Conservation (phyloP, 1,140 invertebrate genomes). For the Catajapyx aquilonaris region DNA sequence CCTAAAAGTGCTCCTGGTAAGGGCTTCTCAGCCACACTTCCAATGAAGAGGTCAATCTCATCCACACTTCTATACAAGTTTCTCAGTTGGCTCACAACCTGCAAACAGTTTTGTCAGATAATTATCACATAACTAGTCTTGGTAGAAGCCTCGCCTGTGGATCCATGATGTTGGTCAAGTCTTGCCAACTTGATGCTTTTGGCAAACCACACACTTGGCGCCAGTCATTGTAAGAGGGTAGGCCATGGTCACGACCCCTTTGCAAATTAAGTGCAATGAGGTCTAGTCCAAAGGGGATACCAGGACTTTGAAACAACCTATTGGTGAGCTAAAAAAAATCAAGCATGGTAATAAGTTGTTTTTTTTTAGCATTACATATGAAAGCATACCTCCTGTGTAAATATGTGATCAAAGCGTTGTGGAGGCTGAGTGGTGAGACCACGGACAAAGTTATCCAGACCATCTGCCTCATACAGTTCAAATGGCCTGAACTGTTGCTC, state of each 20-base stretch:
- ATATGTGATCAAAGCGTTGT: constrained; percentile 29
- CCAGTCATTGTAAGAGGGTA: constrained; percentile 44
- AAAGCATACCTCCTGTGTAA: constrained; percentile 25
- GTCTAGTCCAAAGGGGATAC: constrained; percentile 31
- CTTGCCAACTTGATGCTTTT: constrained; percentile 26
- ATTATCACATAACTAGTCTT: constrained; percentile 4
- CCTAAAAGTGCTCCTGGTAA: constrained; percentile 28
- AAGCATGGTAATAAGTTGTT: neutral
- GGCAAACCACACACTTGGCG: constrained; percentile 35
- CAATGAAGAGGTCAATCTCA: constrained; percentile 42
- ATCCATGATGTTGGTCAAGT: constrained; percentile 29
- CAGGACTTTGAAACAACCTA: constrained; percentile 29
- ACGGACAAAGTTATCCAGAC: constrained; percentile 26
- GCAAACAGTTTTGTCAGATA: constrained; percentile 9
- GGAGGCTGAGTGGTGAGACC: constrained; percentile 29
- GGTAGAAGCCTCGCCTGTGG: constrained; percentile 23
- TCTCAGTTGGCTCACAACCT: constrained; percentile 21
- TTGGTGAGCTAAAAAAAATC: constrained; percentile 29
- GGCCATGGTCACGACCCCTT: constrained; percentile 42
- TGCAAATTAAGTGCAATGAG: constrained; percentile 47
- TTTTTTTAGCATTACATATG: neutral
- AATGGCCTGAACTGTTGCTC: constrained; percentile 27
- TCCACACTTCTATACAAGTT: constrained; percentile 27
- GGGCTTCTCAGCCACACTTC: constrained; percentile 29
- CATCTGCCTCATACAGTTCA: constrained; percentile 23